Evolutionary conservation across 53 echinoderm and acorn worm species (phyloP).

Genomic region (Echinarachnius parma): DNA sequence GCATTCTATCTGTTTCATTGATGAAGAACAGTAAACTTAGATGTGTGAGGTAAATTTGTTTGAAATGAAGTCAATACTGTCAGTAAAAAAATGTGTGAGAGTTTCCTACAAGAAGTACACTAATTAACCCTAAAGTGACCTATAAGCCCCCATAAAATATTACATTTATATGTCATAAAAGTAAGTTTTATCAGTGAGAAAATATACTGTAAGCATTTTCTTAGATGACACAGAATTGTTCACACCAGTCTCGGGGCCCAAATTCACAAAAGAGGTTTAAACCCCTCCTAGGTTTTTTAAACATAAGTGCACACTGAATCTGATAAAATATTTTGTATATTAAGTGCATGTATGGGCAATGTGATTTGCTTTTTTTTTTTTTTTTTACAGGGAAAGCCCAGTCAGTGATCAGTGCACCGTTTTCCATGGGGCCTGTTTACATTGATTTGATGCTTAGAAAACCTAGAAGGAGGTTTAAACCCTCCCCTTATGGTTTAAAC

Average conservation of each 20-base stretch:
- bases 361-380: background rate
- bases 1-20: slow-evolving; percentile 21
- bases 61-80: slow-evolving; percentile 38
- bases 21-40: slow-evolving; percentile 31
- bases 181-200: slow-evolving; percentile 19
- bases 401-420: background rate
- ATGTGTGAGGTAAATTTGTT: slow-evolving; percentile 36
- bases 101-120: slow-evolving; percentile 12
- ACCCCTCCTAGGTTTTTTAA: background rate
- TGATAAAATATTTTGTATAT: background rate
- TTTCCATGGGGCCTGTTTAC: background rate
- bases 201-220: slow-evolving; percentile 26
- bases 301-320: background rate
- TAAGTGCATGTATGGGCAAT: background rate
- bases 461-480: background rate
- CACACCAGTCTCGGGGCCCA: background rate
- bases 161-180: slow-evolving; percentile 17
- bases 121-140: slow-evolving; percentile 18
- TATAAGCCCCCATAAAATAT: slow-evolving; percentile 21
- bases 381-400: background rate
- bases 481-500: background rate
- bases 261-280: background rate
- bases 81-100: slow-evolving; percentile 12
- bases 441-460: background rate
- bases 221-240: slow-evolving; percentile 5